A percentile compares a stretch with the other conserved stretches of the same genome.
Evolutionary conservation across 2,113 vertebrate genomes (phyloP).

Genomic region (Pluvialis apricaria): DNA sequence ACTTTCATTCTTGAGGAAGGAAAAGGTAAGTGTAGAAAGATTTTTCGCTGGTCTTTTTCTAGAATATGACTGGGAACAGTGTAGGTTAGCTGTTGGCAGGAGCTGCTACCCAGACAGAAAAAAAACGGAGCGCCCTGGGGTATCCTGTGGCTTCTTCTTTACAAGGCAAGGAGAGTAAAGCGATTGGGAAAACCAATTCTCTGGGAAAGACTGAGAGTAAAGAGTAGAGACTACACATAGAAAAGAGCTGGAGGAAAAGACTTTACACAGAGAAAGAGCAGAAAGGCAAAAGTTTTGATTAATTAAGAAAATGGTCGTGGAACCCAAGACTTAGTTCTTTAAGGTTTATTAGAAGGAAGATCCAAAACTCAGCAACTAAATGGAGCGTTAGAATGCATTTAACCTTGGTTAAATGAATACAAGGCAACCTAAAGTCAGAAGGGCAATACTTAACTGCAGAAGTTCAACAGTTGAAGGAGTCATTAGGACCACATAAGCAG

Average conservation of each 20-base stretch:
- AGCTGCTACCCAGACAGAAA: not conserved
- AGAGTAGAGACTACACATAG: not conserved
- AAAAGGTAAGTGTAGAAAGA: not conserved
- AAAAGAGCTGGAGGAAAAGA: not conserved
- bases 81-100: not conserved
- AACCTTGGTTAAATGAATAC: not conserved
- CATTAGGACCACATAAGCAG: not conserved
- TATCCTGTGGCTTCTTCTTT: not conserved
- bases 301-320: not conserved
- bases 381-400: not conserved
- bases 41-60: not conserved
- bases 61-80: not conserved
- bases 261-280: not conserved
- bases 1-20: not conserved
- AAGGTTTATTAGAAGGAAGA: not conserved
- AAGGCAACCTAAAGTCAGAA: not conserved
- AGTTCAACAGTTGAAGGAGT: not conserved
- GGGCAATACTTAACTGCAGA: not conserved
- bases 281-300: not conserved
- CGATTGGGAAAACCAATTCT: not conserved
- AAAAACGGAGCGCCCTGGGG: accelerated
- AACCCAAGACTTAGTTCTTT: not conserved
- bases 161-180: not conserved
- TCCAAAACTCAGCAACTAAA: not conserved
- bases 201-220: not conserved